Base-by-base conservation (phyloP, 2,113 vertebrate species). In the Aspiorhynchus laticeps region DNA sequence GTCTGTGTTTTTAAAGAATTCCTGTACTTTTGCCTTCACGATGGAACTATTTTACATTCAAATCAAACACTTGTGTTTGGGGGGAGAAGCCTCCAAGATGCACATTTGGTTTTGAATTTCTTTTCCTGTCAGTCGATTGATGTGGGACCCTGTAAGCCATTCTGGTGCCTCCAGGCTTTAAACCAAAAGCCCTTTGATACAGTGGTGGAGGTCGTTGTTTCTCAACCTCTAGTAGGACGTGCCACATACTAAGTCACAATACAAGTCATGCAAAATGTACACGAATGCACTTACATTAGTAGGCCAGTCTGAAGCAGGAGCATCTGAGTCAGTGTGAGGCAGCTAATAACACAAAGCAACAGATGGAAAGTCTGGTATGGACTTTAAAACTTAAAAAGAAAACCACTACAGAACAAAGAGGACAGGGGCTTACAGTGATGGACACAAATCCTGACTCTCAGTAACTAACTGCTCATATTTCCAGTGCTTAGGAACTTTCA, bases 401-500 rank as follows among this genome's bases (percentile, higher is more conserved):
- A 75, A 15, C 8, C 38, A 46, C 0, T 21, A 17, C 51, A 80
- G 53, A 61, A 80, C 78, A 80, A 26, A 75, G 4, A 26, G 33
- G 12, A 75, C n/a, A 24, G 11, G 46, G 87, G 91, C 91, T 94
- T 92, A 93, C 17, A 63, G 14, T 95, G 93, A 95, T 93, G 91
- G 93, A 94, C 93, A 87, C 88, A 94, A 94, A 94, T 93, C 93
- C 92, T 93, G 90, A 94, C 88, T 92, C 93, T 84, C 36, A 71
- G 78, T 94, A 93, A 94, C 91, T 92, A 93, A 85, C 89, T 9
- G 36, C 80, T 88, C n/a, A 90, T 88, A 87, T 1, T 26, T 77
- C 46, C 89, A 88, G 41, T 75, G 84, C 78, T 88, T 61, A 61
- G 86, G 80, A 92, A 90, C 93, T 94, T 94, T 94, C 88, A 94